Evolutionary conservation across 2,797 vertebrate genomes (phyloP).

Genomic region (Gadopsis bispinosus): DNA sequence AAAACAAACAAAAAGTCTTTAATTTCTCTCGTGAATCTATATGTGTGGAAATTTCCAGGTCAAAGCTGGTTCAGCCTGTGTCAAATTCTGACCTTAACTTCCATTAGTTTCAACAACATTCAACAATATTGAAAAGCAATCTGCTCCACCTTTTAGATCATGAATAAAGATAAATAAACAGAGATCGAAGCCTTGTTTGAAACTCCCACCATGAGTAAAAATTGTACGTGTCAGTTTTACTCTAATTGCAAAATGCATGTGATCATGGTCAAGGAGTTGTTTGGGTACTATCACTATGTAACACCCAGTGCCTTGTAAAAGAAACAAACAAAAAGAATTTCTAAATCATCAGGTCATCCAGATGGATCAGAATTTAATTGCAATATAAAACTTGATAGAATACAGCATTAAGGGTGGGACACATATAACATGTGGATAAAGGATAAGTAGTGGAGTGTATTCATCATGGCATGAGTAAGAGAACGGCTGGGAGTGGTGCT

Average conservation of each 20-base stretch:
- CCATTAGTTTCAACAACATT: not conserved
- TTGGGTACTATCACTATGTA: not conserved
- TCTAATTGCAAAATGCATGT: not conserved
- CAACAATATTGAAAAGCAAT: slow-evolving; percentile 7
- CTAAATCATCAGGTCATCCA: not conserved
- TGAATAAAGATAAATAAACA: slow-evolving; percentile 1
- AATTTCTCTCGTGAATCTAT: not conserved
- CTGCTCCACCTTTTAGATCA: slow-evolving; percentile 16
- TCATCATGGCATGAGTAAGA: slow-evolving; percentile 50
- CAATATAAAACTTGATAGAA: slow-evolving; percentile 34
- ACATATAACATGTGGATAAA: slow-evolving; percentile 21
- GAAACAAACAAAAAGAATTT: not conserved
- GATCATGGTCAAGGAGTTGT: not conserved
- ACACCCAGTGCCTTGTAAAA: not conserved
- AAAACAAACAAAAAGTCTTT: not conserved
- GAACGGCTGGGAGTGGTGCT: slow-evolving; percentile 49
- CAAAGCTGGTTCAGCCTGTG: not conserved
- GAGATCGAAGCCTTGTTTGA: not conserved
- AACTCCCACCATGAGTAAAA: not conserved
- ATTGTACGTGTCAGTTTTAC: not conserved
- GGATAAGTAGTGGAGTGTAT: slow-evolving; percentile 16
- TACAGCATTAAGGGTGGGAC: slow-evolving; percentile 41
- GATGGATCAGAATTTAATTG: slow-evolving; percentile 23
- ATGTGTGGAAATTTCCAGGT: not conserved
- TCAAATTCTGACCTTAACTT: slow-evolving; percentile 6